Evolutionary conservation across 2,888 invertebrate species (phyloP).

Genomic region (Palloptera scutellata): DNA sequence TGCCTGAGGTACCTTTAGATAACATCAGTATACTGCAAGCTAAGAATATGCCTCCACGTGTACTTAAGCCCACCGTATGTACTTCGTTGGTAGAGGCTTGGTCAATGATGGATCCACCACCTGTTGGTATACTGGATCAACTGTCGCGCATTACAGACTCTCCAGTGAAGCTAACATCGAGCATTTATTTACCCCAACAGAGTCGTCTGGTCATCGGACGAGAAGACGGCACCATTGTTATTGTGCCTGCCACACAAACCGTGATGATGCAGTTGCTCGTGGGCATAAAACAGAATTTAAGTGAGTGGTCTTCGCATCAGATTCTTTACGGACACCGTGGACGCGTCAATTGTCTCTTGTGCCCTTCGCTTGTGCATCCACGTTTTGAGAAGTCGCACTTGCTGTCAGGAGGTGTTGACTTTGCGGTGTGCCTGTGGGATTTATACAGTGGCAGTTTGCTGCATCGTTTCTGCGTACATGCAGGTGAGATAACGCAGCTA

Average conservation of each 20-base stretch:
- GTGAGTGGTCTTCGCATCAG: conserved; percentile 91
- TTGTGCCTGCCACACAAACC: conserved; percentile 94
- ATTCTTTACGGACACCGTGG: conserved; percentile 89
- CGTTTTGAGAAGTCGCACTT: conserved; percentile 86
- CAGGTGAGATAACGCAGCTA: conserved; percentile 94
- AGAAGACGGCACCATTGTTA: conserved; percentile 95
- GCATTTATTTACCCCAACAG: conserved; percentile 92
- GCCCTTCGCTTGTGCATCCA: conserved; percentile 89
- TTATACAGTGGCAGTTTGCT: conserved; percentile 86
- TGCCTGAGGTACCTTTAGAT: conserved; percentile 78
- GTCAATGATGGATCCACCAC: conserved; percentile 86
- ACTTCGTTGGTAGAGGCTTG: conserved; percentile 88
- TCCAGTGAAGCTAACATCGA: conserved; percentile 86
- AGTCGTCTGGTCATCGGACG: conserved; percentile 93
- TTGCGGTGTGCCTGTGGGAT: conserved; percentile 95
- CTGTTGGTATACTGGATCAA: conserved; percentile 91
- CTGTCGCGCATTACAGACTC: conserved; percentile 77
- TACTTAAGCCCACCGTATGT: conserved; percentile 78
- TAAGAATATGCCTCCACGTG: conserved; percentile 64
- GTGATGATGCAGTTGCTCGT: conserved; percentile 91
- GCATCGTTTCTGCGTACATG: conserved; percentile 97
- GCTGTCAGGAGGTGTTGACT: conserved; percentile 97
- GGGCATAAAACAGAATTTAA: conserved; percentile 76
- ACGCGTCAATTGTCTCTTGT: conserved; percentile 91
- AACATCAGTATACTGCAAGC: conserved; percentile 64